phyloP scores from a whole-genome alignment of 2,888 invertebrate species.

The Cenopis cana region DNA sequence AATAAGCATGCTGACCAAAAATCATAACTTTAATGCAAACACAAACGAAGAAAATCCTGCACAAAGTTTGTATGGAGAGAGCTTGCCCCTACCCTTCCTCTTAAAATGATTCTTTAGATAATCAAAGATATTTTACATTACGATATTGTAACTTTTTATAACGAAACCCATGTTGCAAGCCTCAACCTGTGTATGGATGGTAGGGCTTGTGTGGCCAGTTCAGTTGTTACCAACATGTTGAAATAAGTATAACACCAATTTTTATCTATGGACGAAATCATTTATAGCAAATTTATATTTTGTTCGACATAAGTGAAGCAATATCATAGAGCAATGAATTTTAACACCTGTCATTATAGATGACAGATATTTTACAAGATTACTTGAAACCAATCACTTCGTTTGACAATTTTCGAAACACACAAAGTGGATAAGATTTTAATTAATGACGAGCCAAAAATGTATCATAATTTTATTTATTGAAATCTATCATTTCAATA shows the following conservation, averaged over 20 bases:
- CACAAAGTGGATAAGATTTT: conserved; percentile 1
- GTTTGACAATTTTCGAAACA: neutral
- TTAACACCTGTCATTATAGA: neutral
- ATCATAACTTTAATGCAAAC: too few species aligned
- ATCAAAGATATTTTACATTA: neutral
- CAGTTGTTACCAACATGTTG: neutral
- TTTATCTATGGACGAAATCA: conserved; percentile 24
- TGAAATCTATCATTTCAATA: neutral
- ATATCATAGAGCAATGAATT: conserved; percentile 11
- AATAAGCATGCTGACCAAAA: too few species aligned
- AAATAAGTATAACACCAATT: conserved; percentile 22
- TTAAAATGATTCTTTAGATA: too few species aligned
- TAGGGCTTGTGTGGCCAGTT: neutral
- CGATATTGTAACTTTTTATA: neutral
- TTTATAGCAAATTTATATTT: conserved; percentile 24
- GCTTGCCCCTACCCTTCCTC: too few species aligned
- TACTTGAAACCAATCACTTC: neutral
- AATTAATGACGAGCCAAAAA: conserved; percentile 29
- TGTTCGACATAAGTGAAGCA: conserved; percentile 3
- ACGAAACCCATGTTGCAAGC: neutral
- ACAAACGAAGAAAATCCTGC: too few species aligned
- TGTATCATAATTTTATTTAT: conserved; percentile 29
- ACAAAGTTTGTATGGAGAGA: too few species aligned
- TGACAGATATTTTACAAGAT: conserved; percentile 11
- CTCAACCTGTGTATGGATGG: neutral